Evolutionary conservation across 2,113 vertebrate species (phyloP).

Genomic region (Microtus oregoni): DNA sequence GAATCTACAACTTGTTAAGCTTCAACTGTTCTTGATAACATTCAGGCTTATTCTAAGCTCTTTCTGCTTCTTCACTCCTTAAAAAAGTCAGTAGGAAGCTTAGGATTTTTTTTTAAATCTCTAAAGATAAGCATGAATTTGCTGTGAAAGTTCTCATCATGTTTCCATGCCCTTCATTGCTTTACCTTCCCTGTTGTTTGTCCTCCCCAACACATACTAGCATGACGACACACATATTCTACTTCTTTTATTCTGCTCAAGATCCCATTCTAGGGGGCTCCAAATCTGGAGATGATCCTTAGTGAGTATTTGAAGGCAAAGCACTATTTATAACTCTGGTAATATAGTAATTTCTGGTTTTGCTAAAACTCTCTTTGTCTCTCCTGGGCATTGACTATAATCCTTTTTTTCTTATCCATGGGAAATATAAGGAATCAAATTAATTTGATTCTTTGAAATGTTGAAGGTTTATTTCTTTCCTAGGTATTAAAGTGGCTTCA

Average conservation of each 20-base stretch:
- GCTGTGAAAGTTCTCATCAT: neutral
- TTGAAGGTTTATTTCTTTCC: conserved; percentile 63
- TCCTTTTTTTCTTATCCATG: conserved; percentile 62
- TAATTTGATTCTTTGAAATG: conserved; percentile 76
- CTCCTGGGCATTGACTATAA: conserved; percentile 20
- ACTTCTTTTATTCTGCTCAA: neutral
- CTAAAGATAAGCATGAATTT: neutral
- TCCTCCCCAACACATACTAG: neutral
- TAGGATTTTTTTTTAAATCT: neutral
- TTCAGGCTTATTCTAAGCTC: conserved; percentile 4
- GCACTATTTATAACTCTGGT: neutral
- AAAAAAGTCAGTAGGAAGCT: neutral
- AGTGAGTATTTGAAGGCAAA: conserved; percentile 52
- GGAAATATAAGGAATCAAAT: conserved; percentile 73
- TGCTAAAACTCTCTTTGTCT: conserved; percentile 54
- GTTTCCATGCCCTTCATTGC: neutral
- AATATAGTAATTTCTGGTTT: conserved; percentile 52
- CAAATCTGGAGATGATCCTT: neutral
- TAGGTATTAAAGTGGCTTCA: conserved; percentile 67
- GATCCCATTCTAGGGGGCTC: neutral
- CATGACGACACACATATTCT: neutral
- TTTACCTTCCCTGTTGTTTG: neutral
- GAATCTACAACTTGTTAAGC: conserved; percentile 30
- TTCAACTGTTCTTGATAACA: conserved; percentile 9
- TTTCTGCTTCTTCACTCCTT: neutral